phyloP scores from a whole-genome alignment of 64 coral and sea anemone genomes.

The Actinia equina region DNA sequence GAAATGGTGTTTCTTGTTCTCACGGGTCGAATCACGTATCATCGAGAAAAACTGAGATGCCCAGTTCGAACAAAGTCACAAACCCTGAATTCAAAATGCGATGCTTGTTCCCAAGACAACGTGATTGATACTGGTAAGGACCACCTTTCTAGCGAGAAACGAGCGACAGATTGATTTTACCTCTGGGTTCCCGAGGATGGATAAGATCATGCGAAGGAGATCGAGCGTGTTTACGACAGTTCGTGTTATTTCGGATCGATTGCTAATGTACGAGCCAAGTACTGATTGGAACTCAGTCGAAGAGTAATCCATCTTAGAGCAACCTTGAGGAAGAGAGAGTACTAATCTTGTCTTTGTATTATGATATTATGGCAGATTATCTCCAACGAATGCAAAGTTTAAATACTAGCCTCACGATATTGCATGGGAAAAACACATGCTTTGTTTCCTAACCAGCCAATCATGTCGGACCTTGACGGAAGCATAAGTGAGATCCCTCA shows the following conservation, averaged over 20 bases:
- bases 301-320: constrained; percentile 8
- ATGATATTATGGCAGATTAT: neutral
- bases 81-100: neutral
- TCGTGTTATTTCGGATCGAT: neutral
- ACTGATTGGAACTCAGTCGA: neutral
- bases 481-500: neutral
- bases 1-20: too few relatives aligned
- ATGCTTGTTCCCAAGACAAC: neutral
- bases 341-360: neutral
- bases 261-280: neutral
- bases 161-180: too few relatives aligned
- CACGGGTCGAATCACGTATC: neutral
- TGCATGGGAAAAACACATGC: neutral
- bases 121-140: neutral
- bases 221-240: neutral
- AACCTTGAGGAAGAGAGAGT: neutral
- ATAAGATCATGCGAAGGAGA: neutral
- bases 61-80: neutral
- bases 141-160: too few relatives aligned
- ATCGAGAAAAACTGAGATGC: too few relatives aligned
- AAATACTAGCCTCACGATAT: neutral
- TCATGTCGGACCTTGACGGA: neutral
- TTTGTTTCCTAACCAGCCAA: neutral
- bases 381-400: neutral
- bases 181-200: too few relatives aligned